Evolutionary conservation across 2,113 vertebrate species (phyloP), one percentile per base, ranked within the genome.

Genomic region (Notiomystis cincta): DNA sequence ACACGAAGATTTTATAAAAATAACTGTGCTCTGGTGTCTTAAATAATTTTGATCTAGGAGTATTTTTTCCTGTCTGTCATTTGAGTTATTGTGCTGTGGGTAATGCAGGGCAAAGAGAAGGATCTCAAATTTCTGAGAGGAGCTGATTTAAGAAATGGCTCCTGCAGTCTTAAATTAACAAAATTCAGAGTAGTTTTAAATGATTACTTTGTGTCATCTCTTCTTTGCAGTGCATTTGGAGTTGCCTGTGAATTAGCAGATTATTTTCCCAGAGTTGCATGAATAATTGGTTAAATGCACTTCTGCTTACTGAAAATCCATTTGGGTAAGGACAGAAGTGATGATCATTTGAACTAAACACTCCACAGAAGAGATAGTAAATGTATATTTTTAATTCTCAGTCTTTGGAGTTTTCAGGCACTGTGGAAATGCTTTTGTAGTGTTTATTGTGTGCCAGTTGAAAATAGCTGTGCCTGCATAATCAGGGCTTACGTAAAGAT

Each of bases 401-500:
- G 0, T 78, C 77, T 71, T 75, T 62, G 53, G 77, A 53, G 40
- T 51, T 80, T 90, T 65, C 62, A 60, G 78, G 58, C 66, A 21
- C 58, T 23, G 51, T 73, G 64, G 62, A 28, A 65, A 20, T 80
- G 91, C 27, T 61, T 77, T 82, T 88, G 51, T 83, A 25, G 38
- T 70, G 64, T 93, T 93, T 92, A 51, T 82, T 88, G 58, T 94
- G 82, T 66, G 35, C 67, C 72, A 71, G 47, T 31, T 88, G 79
- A 60, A 90, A 82, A 83, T 82, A 94, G 87, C 70, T 73, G 57
- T 51, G 61, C 82, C 66, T 96, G 75, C 79, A 70, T 93, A 89
- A 90, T 90, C 73, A 62, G 86, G 85, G 25, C 60, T 92, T 93
- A 89, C 23, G 75, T 94, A 90, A 94, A 64, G 87, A 91, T 92